Base-by-base conservation (phyloP, 2,797 vertebrate species). In the Helostoma temminkii region DNA sequence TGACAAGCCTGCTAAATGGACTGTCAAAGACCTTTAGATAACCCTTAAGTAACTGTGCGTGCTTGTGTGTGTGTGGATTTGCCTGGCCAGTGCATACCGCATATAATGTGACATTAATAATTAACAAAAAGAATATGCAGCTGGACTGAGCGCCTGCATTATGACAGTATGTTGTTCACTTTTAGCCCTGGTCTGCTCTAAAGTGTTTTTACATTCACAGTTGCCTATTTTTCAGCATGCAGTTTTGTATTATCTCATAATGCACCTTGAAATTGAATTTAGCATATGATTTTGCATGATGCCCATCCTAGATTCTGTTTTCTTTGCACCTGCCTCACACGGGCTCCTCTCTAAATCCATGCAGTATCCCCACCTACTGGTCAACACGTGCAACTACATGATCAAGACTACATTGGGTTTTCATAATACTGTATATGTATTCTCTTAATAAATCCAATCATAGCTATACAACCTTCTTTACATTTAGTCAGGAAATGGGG, bases 1-100 rank as follows among this genome's bases (percentile, higher is more conserved):
- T 84, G 76, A 88, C 80, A 74, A 72, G 59, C 61, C 78, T 87
- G 89, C 74, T 89, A 88, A 91, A 90, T 91, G 88, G 87, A 59
- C 81, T 80, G 90, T 88, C 84, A 89, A 84, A 87, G 88, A 93
- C 91, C 90, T 92, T 92, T 91, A 87, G 89, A 91, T 92, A 92
- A 92, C 92, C 89, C 81, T 76, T 74, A 64, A 66, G 71, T 84
- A 54, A 61, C 66, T 74, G 73, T 83, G 82, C 61, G 71, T 43
- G 56, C 9, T 16, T 49, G 68, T 45, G 63, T 42, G 60, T 28
- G 46, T 36, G 53, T 58, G 48, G 3, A 53, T 25, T 48, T 57
- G 63, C 48, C 48, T 67, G 69, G 79, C 57, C 56, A 69, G 63
- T 80, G 71, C 61, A 71, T 56, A 26, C 69, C 54, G 60, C 66